Percentiles rank a stretch among this genome's conserved stretches.
Conservation (phyloP, 35 echinoderm and acorn worm genomes). For the Acanthaster planci region DNA sequence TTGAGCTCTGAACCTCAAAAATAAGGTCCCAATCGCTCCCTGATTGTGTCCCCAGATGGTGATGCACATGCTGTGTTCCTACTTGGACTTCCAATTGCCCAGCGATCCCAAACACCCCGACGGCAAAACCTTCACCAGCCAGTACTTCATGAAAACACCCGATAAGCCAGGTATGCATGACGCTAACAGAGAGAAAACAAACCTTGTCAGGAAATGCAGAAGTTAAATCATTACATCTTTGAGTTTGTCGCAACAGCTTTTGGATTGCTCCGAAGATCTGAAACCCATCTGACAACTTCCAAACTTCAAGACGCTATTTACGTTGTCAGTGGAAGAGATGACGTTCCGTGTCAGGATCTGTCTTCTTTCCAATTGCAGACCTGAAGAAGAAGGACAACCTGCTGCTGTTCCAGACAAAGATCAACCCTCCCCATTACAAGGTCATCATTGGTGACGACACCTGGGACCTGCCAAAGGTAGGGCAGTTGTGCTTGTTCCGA, state of each 20-base stretch:
- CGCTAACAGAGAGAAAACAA: no score
- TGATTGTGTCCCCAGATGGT: constrained; percentile 59
- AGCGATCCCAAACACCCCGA: constrained; percentile 93
- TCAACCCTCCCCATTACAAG: constrained; percentile 93
- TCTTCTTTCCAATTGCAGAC: constrained; percentile 62
- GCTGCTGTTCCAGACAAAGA: constrained; percentile 85
- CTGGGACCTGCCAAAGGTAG: constrained; percentile 92
- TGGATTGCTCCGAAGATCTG: background rate
- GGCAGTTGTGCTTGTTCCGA: background rate
- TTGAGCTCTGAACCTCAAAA: no score
- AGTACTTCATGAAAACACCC: constrained; percentile 92
- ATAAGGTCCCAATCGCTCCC: no score
- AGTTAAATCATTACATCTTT: no score
- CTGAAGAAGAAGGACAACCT: constrained; percentile 93
- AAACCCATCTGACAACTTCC: no score
- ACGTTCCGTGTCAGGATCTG: no score
- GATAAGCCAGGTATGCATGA: constrained; percentile 87
- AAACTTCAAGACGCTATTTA: no score
- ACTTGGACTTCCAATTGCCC: constrained; percentile 86
- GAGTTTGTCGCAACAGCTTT: background rate
- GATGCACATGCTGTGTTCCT: constrained; percentile 90
- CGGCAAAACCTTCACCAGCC: constrained; percentile 84
- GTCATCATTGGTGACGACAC: constrained; percentile 94
- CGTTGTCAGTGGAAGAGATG: no score
- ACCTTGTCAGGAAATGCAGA: no score